Percentiles rank a stretch among this genome's conserved stretches.
Conservation (phyloP, 2,888 invertebrate genomes). For the Napeogenes inachia region DNA sequence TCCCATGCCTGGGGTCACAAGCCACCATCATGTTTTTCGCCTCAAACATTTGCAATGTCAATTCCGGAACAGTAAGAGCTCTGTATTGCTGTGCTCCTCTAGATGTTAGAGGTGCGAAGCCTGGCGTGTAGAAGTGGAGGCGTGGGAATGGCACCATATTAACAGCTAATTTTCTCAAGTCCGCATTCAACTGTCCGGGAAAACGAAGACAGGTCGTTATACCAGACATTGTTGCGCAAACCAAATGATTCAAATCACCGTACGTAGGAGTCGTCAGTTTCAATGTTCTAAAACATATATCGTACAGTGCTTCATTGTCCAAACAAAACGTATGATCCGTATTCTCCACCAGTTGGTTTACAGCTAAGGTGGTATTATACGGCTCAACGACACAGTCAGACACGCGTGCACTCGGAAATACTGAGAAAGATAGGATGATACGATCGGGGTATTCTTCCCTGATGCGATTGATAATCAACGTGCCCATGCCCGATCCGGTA, state of each 20-base stretch:
- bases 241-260: conserved; percentile 82
- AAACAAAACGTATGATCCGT: conserved; percentile 82
- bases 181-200: conserved; percentile 81
- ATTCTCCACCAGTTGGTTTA: conserved; percentile 83
- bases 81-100: conserved; percentile 92
- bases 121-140: conserved; percentile 77
- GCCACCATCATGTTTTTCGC: conserved; percentile 98
- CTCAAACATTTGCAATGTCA: conserved; percentile 94
- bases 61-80: conserved; percentile 90
- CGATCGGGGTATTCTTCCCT: conserved; percentile 86
- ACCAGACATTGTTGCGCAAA: conserved; percentile 66
- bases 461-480: conserved; percentile 82
- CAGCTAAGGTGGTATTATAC: conserved; percentile 84
- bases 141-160: conserved; percentile 85
- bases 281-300: conserved; percentile 86
- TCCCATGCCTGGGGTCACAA: conserved; percentile 92
- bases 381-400: conserved; percentile 82
- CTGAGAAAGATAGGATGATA: conserved; percentile 83
- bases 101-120: conserved; percentile 83
- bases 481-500: conserved; percentile 87
- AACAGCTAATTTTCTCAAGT: conserved; percentile 77
- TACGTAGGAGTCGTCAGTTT: conserved; percentile 87
- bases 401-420: conserved; percentile 85
- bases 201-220: conserved; percentile 66
- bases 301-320: conserved; percentile 87